phyloP scores from a whole-genome alignment of 2,888 invertebrate genomes.

The Artemia sinica region DNA sequence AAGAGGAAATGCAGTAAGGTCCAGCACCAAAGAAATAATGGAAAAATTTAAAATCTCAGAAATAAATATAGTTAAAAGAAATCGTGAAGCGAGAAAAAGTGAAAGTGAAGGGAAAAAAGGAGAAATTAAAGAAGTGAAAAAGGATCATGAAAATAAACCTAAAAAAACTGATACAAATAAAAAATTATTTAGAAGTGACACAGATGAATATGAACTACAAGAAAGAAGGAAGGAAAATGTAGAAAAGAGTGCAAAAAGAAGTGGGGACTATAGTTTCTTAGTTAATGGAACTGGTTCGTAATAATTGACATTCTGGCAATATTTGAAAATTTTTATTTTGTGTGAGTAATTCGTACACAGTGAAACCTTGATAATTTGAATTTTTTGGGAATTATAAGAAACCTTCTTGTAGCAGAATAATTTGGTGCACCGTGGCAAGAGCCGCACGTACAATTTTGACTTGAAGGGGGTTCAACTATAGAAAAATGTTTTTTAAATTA shows the following conservation, averaged over 20 bases:
- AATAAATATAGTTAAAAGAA: neutral
- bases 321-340: no score
- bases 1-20: neutral
- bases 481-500: no score
- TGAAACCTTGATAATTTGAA: no score
- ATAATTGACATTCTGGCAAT: neutral
- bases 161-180: slow-evolving; percentile 7
- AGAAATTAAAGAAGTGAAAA: neutral
- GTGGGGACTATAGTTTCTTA: slow-evolving; percentile 1
- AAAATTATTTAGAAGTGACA: neutral
- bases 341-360: no score
- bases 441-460: no score
- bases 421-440: no score
- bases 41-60: slow-evolving; percentile 10
- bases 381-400: no score
- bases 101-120: no score
- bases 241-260: neutral
- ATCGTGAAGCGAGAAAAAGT: neutral
- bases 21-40: slow-evolving; percentile 6
- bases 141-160: neutral
- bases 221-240: slow-evolving; percentile 12
- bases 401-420: no score
- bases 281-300: neutral
- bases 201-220: neutral
- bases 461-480: no score